Evolutionary conservation across 2,113 vertebrate species (phyloP).

Genomic region (Pelobates fuscus): DNA sequence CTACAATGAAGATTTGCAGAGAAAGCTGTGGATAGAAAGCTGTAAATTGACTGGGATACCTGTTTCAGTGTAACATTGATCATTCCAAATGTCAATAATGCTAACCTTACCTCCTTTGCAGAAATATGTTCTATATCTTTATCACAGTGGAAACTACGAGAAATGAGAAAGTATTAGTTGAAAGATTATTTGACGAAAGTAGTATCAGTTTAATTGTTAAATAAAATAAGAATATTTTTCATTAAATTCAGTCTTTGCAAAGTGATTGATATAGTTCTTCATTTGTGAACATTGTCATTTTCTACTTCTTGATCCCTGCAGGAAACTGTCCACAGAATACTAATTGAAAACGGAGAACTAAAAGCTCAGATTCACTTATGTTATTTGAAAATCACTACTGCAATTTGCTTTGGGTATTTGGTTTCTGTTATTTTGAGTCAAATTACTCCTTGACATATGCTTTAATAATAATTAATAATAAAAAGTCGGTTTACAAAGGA

Average conservation of each 20-base stretch:
- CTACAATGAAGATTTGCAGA: conserved; percentile 76
- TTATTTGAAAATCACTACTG: conserved; percentile 18
- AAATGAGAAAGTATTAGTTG: no score
- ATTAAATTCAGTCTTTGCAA: not conserved
- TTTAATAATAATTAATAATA: conserved; percentile 30
- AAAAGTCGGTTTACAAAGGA: no score
- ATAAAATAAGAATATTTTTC: not conserved
- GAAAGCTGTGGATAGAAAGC: conserved; percentile 80
- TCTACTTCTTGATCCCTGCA: conserved; percentile 8
- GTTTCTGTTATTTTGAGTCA: conserved; percentile 3
- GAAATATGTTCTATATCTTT: no score
- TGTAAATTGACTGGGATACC: conserved; percentile 72
- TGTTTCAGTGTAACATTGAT: conserved; percentile 42
- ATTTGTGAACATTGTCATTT: conserved; percentile 12
- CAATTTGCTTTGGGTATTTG: conserved; percentile 25
- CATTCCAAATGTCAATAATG: no score
- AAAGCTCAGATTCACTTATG: not conserved
- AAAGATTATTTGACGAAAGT: no score
- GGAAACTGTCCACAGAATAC: conserved; percentile 25
- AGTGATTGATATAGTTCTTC: not conserved
- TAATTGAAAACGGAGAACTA: conserved; percentile 16
- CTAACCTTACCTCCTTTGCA: no score
- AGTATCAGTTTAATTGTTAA: not conserved
- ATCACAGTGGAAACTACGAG: no score
- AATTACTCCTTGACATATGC: conserved; percentile 26